phyloP scores from a whole-genome alignment of 2,797 vertebrate genomes.

The Arremon aurantiirostris region DNA sequence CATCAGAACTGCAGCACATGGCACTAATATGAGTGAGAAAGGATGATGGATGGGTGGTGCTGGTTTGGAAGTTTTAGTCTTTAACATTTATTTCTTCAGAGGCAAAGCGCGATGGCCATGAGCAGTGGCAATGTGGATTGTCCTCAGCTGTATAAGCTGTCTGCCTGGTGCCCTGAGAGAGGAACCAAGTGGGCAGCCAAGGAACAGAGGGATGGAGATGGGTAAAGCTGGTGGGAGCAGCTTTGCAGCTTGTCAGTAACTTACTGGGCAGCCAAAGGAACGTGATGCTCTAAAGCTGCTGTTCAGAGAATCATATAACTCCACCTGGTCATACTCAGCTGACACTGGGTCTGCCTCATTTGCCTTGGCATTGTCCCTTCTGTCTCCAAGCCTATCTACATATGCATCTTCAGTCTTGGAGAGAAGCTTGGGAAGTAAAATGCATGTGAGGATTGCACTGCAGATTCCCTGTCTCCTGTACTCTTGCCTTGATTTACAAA shows the following conservation, averaged over 20 bases:
- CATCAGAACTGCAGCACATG: not conserved
- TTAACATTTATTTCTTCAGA: not conserved
- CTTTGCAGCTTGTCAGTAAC: not conserved
- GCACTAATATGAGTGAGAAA: not conserved
- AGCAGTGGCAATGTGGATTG: rapidly evolving
- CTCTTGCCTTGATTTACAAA: not conserved
- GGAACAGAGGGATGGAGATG: not conserved
- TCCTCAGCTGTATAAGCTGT: not conserved
- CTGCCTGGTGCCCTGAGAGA: not conserved
- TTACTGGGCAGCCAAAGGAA: not conserved
- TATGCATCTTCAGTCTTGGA: not conserved
- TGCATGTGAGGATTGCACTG: not conserved
- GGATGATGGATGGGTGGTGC: not conserved
- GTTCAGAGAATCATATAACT: not conserved
- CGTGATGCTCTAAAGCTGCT: not conserved
- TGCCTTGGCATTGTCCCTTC: not conserved
- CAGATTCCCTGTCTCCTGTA: not conserved
- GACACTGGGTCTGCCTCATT: not conserved
- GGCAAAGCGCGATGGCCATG: not conserved
- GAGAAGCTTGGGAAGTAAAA: not conserved
- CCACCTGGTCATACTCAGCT: not conserved
- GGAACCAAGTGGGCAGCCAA: not conserved
- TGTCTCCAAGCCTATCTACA: not conserved
- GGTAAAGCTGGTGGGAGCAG: not conserved
- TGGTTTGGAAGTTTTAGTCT: not conserved